Evolutionary conservation across 2,113 vertebrate genomes (phyloP), one percentile per base, ranked within the genome.

Genomic region (Spea bombifrons): DNA sequence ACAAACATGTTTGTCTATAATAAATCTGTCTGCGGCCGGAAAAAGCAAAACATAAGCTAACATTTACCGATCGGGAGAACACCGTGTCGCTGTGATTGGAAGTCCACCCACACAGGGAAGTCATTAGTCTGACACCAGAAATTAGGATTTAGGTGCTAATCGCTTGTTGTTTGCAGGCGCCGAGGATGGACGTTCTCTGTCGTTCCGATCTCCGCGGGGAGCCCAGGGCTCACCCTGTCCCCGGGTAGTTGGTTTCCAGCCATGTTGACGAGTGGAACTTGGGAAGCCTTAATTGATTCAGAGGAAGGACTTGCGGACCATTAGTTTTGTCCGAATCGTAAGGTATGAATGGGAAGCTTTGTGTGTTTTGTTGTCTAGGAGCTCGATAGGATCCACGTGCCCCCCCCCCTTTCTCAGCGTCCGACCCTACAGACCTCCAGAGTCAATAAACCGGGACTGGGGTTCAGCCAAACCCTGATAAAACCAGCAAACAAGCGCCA

Each of bases 81-180:
- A 64, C 17, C 49, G 61, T 66, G 48, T 78, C 67, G 65, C 7
- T 61, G 65, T 7, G 69, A 71, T 17, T 50, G 30, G 13, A 65
- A 65, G 52, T 47, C 13, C 75, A 43, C 75, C 75, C 75, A 77
- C 76, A 66, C 61, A 78, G 57, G 76, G 76, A 78, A 78, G 76
- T 78, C 59, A 72, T 72, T 72, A 53, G 16, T 66, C 52, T 17
- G 53, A 78, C 50, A 48, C 66, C 45, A 78, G 72, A 46, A 78
- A 72, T 72, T 65, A 78, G 66, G 57, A 30, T 5, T 69, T 8
- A 4, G 45, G 13, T 71, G 15, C 59, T 53, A 65, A 53, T 46
- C 59, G 5, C 48, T 65, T 71, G 76, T 72, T 72, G 65, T 71
- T 71, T 53, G 47, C 8, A 4, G 55, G 55, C 10, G 55, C 4